Evolutionary conservation across 1,140 invertebrate genomes (phyloP), one percentile per base, ranked within the genome.

Genomic region (Drosophila setifemur): DNA sequence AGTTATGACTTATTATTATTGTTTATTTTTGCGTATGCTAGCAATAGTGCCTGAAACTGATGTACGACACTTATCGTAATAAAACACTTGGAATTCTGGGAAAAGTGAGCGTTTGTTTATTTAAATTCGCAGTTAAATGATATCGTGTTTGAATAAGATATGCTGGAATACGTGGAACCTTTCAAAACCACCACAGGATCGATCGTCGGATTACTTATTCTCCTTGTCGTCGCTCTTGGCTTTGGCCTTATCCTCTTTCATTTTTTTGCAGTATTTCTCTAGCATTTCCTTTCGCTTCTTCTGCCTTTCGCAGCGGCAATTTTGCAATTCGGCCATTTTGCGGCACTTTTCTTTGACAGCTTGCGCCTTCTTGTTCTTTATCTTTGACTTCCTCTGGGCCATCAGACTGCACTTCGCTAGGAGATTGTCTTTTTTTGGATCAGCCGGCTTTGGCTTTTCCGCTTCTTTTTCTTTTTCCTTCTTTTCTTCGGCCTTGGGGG

Each of bases 31-130:
- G 37, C 52, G 64, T 39, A 58, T 39, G 25, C 21, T 26, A 29
- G 25, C 25, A 37, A 16, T 23, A 57, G 63, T 55, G 61, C 49
- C 43, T 63, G 2, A 43, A 63, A 57, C 37, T 26, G 19, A 28
- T 60, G 8, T 48, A 57, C 35, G 28, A 68, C 52, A 43, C 31
- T 47, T 40, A 23, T 68, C 66, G 61, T 55, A 42, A 47, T 69
- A 42, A 47, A 67, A 45, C 21, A 66, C 11, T 37, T 6, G 14
- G 7, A 14, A 26, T 26, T 21, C 6, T 8, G 6, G 35, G 23
- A 31, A 6, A 21, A 8, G 9, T 21, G 6, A 53, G n/a, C n/a
- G n/a, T n/a, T n/a, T n/a, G n/a, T n/a, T n/a, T n/a, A n/a, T n/a
- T n/a, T n/a, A n/a, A n/a, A n/a, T n/a, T n/a, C n/a, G n/a, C n/a